Evolutionary conservation across 2,113 vertebrate species (phyloP).

Genomic region (Mus spicilegus): DNA sequence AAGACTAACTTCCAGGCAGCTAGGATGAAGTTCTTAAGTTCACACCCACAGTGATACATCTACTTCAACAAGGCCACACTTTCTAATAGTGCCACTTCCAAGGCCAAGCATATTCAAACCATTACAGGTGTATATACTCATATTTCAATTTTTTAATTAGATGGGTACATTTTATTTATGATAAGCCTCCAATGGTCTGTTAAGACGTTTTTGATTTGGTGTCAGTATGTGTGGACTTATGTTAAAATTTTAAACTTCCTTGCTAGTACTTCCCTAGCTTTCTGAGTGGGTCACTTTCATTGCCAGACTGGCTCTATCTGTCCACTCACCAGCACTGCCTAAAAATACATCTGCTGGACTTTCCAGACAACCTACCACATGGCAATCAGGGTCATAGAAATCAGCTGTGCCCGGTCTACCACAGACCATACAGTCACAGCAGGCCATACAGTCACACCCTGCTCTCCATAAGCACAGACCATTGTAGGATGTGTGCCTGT

Average conservation of each 20-base stretch:
- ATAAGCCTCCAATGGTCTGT: background rate
- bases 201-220: constrained; percentile 19
- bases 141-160: constrained; percentile 3
- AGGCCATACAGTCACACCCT: background rate
- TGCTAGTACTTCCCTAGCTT: constrained; percentile 20
- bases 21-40: no score
- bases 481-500: background rate
- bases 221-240: background rate
- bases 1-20: no score
- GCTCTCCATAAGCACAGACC: background rate
- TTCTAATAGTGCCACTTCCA: no score
- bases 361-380: background rate
- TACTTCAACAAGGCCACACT: no score
- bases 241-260: background rate
- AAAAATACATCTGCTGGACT: background rate
- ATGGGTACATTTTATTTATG: background rate
- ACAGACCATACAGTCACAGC: background rate
- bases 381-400: background rate
- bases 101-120: no score
- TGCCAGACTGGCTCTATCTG: background rate
- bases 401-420: background rate
- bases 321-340: background rate
- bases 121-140: background rate
- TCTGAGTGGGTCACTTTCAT: background rate
- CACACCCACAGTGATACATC: no score